phyloP scores from a whole-genome alignment of 2,888 invertebrate genomes.

The Galerucella pusilla region DNA sequence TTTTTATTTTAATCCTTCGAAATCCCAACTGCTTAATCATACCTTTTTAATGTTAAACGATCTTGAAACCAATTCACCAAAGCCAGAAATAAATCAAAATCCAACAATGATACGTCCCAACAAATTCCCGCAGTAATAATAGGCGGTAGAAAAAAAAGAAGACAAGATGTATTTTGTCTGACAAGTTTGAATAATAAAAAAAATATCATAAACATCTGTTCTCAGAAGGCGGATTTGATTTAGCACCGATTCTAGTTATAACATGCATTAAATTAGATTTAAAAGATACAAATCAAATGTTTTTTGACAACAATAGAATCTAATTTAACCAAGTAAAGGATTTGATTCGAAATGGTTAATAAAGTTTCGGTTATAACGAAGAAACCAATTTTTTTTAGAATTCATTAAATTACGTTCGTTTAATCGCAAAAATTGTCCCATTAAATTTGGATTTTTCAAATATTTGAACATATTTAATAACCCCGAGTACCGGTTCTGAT shows the following conservation, averaged over 20 bases:
- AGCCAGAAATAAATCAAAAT: neutral
- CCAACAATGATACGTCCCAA: neutral
- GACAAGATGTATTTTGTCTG: conserved; percentile 15
- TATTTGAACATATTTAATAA: too few relatives aligned
- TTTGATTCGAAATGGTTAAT: neutral
- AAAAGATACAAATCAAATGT: conserved; percentile 22
- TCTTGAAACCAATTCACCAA: neutral
- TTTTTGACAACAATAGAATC: conserved; percentile 21
- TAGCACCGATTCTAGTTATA: conserved; percentile 23
- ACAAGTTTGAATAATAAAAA: conserved; percentile 4
- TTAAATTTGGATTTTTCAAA: too few relatives aligned
- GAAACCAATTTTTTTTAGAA: too few relatives aligned
- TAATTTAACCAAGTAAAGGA: conserved; percentile 6
- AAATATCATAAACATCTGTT: conserved; percentile 1
- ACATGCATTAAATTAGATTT: conserved; percentile 28
- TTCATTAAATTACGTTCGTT: too few relatives aligned
- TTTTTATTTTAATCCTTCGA: neutral
- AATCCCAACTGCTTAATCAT: neutral
- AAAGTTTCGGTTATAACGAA: too few relatives aligned
- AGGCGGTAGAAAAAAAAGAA: neutral
- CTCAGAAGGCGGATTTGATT: conserved; percentile 19
- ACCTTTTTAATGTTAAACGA: neutral
- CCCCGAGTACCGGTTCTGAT: too few relatives aligned
- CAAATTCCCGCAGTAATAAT: neutral
- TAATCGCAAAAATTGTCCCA: too few relatives aligned